Evolutionary conservation across 2,888 invertebrate genomes (phyloP), one percentile per base, ranked within the genome.

Genomic region (Hydraecia micacea): DNA sequence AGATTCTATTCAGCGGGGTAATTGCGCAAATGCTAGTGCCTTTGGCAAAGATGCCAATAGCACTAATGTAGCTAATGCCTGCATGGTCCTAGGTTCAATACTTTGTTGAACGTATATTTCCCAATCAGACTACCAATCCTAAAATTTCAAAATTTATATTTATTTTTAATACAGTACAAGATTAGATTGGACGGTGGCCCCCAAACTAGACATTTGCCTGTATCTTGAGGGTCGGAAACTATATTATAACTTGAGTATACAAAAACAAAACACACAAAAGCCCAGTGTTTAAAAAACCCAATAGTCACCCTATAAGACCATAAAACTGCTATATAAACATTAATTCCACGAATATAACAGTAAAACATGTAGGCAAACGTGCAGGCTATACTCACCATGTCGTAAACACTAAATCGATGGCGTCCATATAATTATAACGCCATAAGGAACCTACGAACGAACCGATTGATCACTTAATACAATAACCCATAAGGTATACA

Each of bases 401-500:
- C 13, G 55, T 85, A 66, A 82, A 62, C 80, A 63, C 74, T 68
- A 36, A 36, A 72, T 52, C 65, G 66, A 73, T 65, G 69, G 75
- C 42, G 18, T 62, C 62, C 60, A 84, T 84, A 79, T 79, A 84
- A 87, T 87, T 87, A 87, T 79, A 77, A 79, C 62, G 77, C 77
- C 36, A 80, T 87, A 79, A 80, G 87, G 86, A 87, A 87, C 84
- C 75, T 39, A 67, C 58, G 55, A 63, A 32, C 69, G 76, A 73
- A 39, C 25, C 73, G 63, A 87, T 83, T 87, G 86, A 87, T 88
- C 86, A 87, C 88, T 86, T 84, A 83, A 84, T 87, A 87, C 80
- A 67, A 84, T 87, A 86, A 80, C 55, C 86, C 71, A 87, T 87
- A 79, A 46, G 21, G n/a, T 25, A 82, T 78, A 80, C 63, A 72